Evolutionary conservation across 2,888 invertebrate species (phyloP), one percentile per base, ranked within the genome.

Genomic region (Disparrhopalites patrizii): DNA sequence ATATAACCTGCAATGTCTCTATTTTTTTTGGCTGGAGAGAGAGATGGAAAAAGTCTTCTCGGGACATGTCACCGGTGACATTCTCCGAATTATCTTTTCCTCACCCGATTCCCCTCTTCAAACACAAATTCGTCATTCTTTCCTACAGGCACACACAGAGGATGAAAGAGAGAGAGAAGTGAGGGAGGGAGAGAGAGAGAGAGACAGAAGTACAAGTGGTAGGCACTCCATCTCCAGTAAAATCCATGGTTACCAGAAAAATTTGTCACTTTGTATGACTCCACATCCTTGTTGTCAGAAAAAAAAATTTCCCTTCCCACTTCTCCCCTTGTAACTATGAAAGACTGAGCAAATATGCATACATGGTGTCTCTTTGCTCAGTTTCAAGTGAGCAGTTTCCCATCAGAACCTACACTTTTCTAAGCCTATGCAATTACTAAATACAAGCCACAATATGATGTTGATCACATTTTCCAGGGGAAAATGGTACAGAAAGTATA

Each of bases 91-190:
- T 70, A 70, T 70, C 52, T 30, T n/a, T n/a, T 52, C 38, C 58
- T 55, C 61, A 56, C 55, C 65, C 62, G 43, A 57, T 62, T 54
- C 66, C 65, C 66, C 66, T 63, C 67, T 67, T 67, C 69, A 67
- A 67, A 67, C 60, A 67, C 58, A 56, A 65, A 68, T 68, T 70
- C 62, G 70, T 70, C 70, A 70, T 70, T 68, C 70, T 70, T 70
- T 68, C 38, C 65, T 54, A 8, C 18, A 27, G 38, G 25, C 54
- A 33, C n/a, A n/a, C n/a, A n/a, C n/a, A n/a, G n/a, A n/a, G n/a
- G n/a, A n/a, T n/a, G n/a, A 18, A 33, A 15, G 20, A 55, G 2
- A 57, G 25, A 54, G 25, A 25, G 36, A 57, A 38, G 25, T 15
- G 18, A 50, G 43, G n/a, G n/a, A n/a, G n/a, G n/a, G n/a, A n/a